Evolutionary conservation across 1,140 invertebrate species (phyloP).

Genomic region (Hirudo medicinalis): DNA sequence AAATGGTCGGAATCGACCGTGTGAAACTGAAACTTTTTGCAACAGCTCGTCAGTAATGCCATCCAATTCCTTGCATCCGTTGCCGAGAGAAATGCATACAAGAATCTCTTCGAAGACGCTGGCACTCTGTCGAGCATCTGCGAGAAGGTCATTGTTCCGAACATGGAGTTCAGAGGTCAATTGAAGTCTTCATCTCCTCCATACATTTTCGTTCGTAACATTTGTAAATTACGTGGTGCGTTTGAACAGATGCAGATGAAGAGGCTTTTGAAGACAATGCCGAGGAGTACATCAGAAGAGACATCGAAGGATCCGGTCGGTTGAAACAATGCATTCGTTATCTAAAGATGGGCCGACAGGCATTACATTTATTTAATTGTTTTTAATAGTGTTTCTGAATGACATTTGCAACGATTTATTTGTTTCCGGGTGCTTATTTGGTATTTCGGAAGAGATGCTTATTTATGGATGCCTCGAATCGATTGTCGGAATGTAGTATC

Average conservation of each 20-base stretch:
- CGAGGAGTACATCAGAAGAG: constrained; percentile 89
- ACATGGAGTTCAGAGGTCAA: constrained; percentile 83
- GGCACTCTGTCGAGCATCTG: constrained; percentile 76
- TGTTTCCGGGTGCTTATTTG: no score
- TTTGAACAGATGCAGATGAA: constrained; percentile 63
- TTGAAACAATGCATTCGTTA: not conserved
- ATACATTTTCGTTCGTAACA: not conserved
- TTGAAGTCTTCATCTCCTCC: not conserved
- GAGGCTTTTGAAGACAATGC: constrained; percentile 95
- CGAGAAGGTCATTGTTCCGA: constrained; percentile 93
- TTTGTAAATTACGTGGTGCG: constrained; percentile 13
- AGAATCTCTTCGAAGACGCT: constrained; percentile 71
- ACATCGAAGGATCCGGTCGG: constrained; percentile 81
- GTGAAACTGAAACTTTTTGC: constrained; percentile 14
- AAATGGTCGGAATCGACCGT: constrained; percentile 14
- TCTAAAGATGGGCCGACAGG: no score
- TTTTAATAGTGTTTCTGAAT: no score
- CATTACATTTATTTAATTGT: no score
- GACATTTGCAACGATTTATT: no score
- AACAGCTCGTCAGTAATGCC: constrained; percentile 77
- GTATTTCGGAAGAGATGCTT: no score
- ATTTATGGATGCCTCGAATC: no score
- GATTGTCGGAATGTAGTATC: no score
- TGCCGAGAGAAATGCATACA: constrained; percentile 74
- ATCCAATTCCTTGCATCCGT: constrained; percentile 86